These are phyloP conservation scores for Sphaeridia pumilis DNA, from an alignment of 2,888 invertebrate species.

Conservation along the genomic window DNA sequence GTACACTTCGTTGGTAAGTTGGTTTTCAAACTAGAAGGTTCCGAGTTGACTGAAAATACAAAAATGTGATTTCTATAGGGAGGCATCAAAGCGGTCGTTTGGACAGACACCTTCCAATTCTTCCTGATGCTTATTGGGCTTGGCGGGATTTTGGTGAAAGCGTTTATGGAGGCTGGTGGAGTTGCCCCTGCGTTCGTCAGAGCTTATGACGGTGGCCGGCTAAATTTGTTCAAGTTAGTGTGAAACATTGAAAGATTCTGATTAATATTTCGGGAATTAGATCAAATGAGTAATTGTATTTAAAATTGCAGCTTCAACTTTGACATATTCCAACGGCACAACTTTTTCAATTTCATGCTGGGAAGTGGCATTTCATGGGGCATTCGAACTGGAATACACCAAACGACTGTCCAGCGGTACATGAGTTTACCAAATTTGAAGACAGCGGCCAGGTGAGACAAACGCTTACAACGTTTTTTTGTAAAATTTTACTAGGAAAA, in stretches of 20 bases:
- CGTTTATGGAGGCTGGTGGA: constrained; percentile 27
- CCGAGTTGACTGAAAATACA: background rate
- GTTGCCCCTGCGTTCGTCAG: constrained; percentile 20
- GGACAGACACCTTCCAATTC: constrained; percentile 28
- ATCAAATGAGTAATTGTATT: background rate
- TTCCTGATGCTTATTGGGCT: constrained; percentile 32
- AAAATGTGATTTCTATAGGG: constrained; percentile 17
- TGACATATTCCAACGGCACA: constrained; percentile 22
- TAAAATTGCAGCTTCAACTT: constrained; percentile 16
- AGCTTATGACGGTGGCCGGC: constrained; percentile 20
- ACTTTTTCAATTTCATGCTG: constrained; percentile 24
- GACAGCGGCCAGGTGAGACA: constrained; percentile 20
- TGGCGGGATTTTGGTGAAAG: constrained; percentile 23
- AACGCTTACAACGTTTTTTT: no score
- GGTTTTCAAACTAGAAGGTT: background rate
- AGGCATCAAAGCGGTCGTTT: constrained; percentile 24
- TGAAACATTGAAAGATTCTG: background rate
- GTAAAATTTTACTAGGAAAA: no score
- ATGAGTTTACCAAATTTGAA: constrained; percentile 17
- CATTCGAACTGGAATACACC: constrained; percentile 17
- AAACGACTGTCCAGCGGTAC: constrained; percentile 24
- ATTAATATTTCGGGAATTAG: background rate
- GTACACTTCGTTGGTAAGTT: constrained; percentile 22
- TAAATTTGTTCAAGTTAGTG: constrained; percentile 13
- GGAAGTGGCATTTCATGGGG: constrained; percentile 20